Percentiles rank a stretch among this genome's conserved stretches.
These are phyloP conservation scores for Teleopsis dalmanni DNA, from an alignment of 1,140 invertebrate genomes.

Conservation along the genomic window DNA sequence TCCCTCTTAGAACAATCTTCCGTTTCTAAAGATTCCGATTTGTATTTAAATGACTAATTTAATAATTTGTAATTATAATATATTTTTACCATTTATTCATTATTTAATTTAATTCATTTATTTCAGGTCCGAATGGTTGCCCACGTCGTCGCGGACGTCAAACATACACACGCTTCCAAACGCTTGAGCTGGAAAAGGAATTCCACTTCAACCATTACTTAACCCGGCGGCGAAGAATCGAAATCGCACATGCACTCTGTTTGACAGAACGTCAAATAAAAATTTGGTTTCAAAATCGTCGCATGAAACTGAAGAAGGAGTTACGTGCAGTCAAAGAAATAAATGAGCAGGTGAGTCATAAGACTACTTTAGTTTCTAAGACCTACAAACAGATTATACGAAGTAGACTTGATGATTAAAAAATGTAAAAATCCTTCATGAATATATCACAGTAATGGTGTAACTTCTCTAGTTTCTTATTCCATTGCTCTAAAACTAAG, in stretches of 20 bases:
- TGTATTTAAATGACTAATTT: too few relatives aligned
- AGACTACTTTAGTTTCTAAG: too few relatives aligned
- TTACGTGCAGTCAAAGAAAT: constrained; percentile 87
- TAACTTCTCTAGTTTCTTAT: too few relatives aligned
- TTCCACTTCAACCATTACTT: constrained; percentile 98
- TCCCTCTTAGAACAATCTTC: too few relatives aligned
- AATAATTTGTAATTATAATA: too few relatives aligned
- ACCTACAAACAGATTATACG: too few relatives aligned
- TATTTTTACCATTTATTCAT: too few relatives aligned
- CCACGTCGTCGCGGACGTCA: constrained; percentile 87
- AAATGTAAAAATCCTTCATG: too few relatives aligned
- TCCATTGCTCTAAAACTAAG: too few relatives aligned
- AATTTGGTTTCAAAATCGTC: constrained; percentile 95
- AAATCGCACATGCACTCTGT: constrained; percentile 93
- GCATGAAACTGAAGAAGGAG: constrained; percentile 98
- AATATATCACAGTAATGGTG: too few relatives aligned
- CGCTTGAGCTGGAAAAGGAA: constrained; percentile 92
- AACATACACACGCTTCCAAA: constrained; percentile 94
- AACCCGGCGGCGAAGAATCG: constrained; percentile 88
- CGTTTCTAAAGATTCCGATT: too few relatives aligned
- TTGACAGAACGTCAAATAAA: constrained; percentile 95
- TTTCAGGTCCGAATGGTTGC: constrained; percentile 91
- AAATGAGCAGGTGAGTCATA: constrained; percentile 68
- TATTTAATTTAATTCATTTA: constrained; percentile 22
- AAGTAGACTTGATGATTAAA: too few relatives aligned